A percentile compares a stretch with the other conserved stretches of the same genome.
Evolutionary conservation across 2,888 invertebrate species (phyloP).

Genomic region (Dolomedes plantarius): DNA sequence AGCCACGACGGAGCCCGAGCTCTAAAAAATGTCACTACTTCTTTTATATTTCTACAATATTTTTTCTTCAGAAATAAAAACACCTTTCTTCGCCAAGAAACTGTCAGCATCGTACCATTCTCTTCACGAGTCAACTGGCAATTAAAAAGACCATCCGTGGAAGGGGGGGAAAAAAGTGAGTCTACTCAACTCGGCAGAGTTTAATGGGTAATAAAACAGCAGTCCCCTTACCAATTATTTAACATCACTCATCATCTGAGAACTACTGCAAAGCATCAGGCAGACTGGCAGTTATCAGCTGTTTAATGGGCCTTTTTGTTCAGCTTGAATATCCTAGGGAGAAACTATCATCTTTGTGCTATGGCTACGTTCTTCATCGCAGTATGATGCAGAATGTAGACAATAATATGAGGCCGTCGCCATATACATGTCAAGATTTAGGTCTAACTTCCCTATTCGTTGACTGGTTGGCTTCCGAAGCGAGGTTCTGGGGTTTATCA

Average conservation of each 20-base stretch:
- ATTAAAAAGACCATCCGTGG: background rate
- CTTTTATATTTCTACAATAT: background rate
- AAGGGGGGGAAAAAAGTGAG: background rate
- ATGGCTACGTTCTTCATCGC: too few relatives aligned
- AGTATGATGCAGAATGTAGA: too few relatives aligned
- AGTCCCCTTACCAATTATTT: background rate
- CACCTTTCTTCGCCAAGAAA: conserved; percentile 2
- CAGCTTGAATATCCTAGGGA: background rate
- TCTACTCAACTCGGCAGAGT: background rate
- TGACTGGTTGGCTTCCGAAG: too few relatives aligned
- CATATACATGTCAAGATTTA: too few relatives aligned
- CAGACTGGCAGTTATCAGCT: conserved; percentile 37
- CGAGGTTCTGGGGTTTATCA: too few relatives aligned
- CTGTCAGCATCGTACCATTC: background rate
- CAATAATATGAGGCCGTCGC: too few relatives aligned
- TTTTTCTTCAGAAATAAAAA: background rate
- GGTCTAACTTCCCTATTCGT: too few relatives aligned
- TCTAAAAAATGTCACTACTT: background rate
- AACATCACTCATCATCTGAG: conserved; percentile 22
- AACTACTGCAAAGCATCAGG: conserved; percentile 28
- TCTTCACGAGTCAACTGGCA: background rate
- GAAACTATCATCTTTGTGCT: too few relatives aligned
- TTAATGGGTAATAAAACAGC: conserved; percentile 32
- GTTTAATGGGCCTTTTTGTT: conserved; percentile 10
- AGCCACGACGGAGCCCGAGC: background rate